These are phyloP conservation scores for Chelon labrosus DNA, from an alignment of 2,797 vertebrate species.

Conservation along the genomic window DNA sequence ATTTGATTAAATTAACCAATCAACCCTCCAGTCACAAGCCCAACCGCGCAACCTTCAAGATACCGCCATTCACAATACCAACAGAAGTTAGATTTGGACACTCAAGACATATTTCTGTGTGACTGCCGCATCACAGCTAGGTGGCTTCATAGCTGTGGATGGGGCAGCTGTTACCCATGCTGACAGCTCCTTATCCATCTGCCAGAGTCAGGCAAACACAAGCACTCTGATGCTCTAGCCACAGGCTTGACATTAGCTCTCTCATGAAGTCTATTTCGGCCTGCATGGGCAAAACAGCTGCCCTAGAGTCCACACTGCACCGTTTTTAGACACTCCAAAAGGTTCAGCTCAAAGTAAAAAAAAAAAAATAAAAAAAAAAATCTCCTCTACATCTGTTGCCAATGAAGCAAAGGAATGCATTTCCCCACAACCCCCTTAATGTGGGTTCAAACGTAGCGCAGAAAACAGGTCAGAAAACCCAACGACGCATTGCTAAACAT, in stretches of 20 bases:
- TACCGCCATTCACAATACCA: neutral
- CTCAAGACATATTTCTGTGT: constrained; percentile 16
- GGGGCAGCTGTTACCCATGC: constrained; percentile 72
- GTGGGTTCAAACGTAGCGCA: constrained; percentile 65
- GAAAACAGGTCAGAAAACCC: constrained; percentile 55
- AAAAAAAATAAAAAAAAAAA: constrained; percentile 27
- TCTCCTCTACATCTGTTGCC: constrained; percentile 86
- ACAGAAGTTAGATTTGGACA: constrained; percentile 43
- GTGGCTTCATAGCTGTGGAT: constrained; percentile 63
- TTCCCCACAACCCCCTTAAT: constrained; percentile 70
- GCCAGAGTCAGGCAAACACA: constrained; percentile 63
- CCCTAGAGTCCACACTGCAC: constrained; percentile 67
- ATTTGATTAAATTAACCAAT: constrained; percentile 16
- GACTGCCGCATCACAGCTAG: constrained; percentile 56
- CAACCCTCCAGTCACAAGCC: constrained; percentile 4
- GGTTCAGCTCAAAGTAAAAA: constrained; percentile 67
- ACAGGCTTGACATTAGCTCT: constrained; percentile 75
- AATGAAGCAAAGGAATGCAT: constrained; percentile 86
- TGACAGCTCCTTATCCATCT: constrained; percentile 82
- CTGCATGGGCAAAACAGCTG: constrained; percentile 81
- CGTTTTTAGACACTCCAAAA: constrained; percentile 81
- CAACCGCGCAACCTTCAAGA: constrained; percentile 25
- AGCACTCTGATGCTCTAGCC: constrained; percentile 68
- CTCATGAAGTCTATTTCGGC: constrained; percentile 83
- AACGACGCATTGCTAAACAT: constrained; percentile 24